Conservation (phyloP, 2,888 invertebrate species). For the Eudasyphora cyanicolor region DNA sequence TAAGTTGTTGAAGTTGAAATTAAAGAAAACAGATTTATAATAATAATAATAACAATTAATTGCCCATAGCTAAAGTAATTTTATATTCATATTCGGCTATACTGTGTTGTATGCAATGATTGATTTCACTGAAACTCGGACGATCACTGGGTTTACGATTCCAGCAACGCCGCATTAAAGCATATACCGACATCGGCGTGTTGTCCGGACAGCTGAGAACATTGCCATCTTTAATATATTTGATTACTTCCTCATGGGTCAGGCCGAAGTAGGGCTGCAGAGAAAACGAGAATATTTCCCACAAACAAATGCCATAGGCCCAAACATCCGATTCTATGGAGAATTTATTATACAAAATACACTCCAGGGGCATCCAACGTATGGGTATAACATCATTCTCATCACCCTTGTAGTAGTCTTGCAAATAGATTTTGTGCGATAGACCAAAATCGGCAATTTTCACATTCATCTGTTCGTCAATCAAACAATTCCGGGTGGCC, state of each 20-base stretch:
- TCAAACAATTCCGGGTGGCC: slow-evolving; percentile 96
- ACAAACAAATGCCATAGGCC: slow-evolving; percentile 97
- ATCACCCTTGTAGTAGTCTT: slow-evolving; percentile 97
- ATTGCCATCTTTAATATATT: slow-evolving; percentile 95
- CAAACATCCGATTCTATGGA: slow-evolving; percentile 98
- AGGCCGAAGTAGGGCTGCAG: slow-evolving; percentile 98
- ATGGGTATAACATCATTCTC: slow-evolving; percentile 98
- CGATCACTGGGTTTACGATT: slow-evolving; percentile 91
- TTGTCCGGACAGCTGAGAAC: slow-evolving; percentile 94
- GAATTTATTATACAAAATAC: slow-evolving; percentile 97
- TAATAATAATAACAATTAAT: slow-evolving; percentile 27
- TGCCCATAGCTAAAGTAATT: slow-evolving; percentile 71
- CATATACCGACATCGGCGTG: slow-evolving; percentile 92
- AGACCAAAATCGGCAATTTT: slow-evolving; percentile 99
- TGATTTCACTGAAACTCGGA: slow-evolving; percentile 91
- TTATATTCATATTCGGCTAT: slow-evolving; percentile 79
- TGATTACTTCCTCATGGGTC: slow-evolving; percentile 98
- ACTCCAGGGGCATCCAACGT: slow-evolving; percentile 98
- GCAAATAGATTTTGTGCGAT: slow-evolving; percentile 96
- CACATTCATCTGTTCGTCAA: slow-evolving; percentile 95
- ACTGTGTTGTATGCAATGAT: slow-evolving; percentile 88
- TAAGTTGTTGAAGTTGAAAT: slow-evolving; percentile 21
- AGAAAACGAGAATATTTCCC: slow-evolving; percentile 98
- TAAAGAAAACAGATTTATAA: slow-evolving; percentile 19
- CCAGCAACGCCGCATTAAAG: slow-evolving; percentile 97